Evolutionary conservation across 2,113 vertebrate genomes (phyloP), one percentile per base, ranked within the genome.

Genomic region (Oryzias curvinotus): DNA sequence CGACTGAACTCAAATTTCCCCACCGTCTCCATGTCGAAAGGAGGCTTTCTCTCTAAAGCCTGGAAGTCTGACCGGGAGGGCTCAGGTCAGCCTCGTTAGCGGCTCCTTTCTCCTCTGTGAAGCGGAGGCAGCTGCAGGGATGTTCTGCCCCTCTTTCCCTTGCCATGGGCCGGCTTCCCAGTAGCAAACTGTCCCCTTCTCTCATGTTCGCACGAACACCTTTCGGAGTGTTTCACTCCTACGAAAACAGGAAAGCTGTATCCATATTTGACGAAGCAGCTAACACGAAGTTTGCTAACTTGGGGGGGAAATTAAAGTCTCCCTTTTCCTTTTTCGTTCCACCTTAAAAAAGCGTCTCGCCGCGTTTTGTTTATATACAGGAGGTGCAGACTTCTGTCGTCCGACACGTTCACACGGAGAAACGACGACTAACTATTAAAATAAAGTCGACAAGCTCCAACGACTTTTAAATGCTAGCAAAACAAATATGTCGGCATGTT

Each of bases 1-100:
- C 95, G 92, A 79, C 94, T 96, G 90, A 97, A 99, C 92, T 98
- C 96, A 86, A 98, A 98, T 89, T 94, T 95, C 59, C 97, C 97
- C 78, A 98, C 96, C 14, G 92, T 92, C 92, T 98, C 97, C 93
- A 96, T 94, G 0, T 54, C 45, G 43, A 23, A 62, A 41, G 43
- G 62, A 2, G 6, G 45, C 2, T 51, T 26, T 52, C 28, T 4
- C 68, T 79, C 62, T 77, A 47, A 28, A 58, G 74, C 60, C 50
- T 14, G 76, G 44, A 54, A 23, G 71, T 14, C 52, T 51, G 14
- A 51, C 43, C 67, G 52, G 71, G 49, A 73, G 64, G 62, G 81
- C 75, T 80, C 68, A 49, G 83, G 52, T 75, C 75, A 21, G 58
- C 51, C 77, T 76, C 17, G 77, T 17, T 56, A 52, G 54, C 53